Conservation (phyloP, 1,140 invertebrate species). For the Drosophila nigromelanica region DNA sequence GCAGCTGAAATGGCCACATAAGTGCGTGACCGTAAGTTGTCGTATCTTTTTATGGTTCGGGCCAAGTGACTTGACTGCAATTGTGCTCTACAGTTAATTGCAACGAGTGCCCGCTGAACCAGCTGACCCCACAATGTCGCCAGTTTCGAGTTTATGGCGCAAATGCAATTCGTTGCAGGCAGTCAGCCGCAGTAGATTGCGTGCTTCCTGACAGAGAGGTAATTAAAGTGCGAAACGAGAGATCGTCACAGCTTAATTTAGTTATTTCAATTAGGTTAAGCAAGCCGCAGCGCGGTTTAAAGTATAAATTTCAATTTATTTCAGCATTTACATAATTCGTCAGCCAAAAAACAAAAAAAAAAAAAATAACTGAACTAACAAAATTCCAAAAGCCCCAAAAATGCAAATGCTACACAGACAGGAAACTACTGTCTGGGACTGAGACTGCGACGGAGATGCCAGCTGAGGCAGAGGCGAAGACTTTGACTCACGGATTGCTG, state of each 20-base stretch:
- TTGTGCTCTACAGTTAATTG: constrained; percentile 52
- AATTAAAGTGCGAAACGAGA: constrained; percentile 38
- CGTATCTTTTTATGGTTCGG: constrained; percentile 45
- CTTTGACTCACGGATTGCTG: constrained; percentile 59
- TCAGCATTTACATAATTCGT: constrained; percentile 77
- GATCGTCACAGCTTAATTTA: constrained; percentile 42
- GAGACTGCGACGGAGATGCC: background rate
- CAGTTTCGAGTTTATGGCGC: constrained; percentile 20
- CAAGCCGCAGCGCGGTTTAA: constrained; percentile 49
- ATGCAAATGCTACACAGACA: constrained; percentile 65
- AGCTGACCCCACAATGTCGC: constrained; percentile 29
- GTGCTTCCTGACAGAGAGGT: constrained; percentile 15
- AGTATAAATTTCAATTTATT: constrained; percentile 56
- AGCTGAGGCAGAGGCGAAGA: background rate
- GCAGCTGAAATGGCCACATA: constrained; percentile 26
- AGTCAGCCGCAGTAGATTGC: constrained; percentile 18
- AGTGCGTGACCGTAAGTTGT: constrained; percentile 33
- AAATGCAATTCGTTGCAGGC: constrained; percentile 40
- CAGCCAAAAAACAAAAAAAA: constrained; percentile 44
- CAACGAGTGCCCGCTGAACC: constrained; percentile 35
- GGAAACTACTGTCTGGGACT: constrained; percentile 4
- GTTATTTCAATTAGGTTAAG: constrained; percentile 76
- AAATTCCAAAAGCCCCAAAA: constrained; percentile 46
- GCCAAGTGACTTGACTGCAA: constrained; percentile 31
- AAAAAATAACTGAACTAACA: constrained; percentile 13